A percentile compares a stretch with the other conserved stretches of the same genome.
Evolutionary conservation across 2,113 vertebrate species (phyloP).

Genomic region (Labrus mixtus): DNA sequence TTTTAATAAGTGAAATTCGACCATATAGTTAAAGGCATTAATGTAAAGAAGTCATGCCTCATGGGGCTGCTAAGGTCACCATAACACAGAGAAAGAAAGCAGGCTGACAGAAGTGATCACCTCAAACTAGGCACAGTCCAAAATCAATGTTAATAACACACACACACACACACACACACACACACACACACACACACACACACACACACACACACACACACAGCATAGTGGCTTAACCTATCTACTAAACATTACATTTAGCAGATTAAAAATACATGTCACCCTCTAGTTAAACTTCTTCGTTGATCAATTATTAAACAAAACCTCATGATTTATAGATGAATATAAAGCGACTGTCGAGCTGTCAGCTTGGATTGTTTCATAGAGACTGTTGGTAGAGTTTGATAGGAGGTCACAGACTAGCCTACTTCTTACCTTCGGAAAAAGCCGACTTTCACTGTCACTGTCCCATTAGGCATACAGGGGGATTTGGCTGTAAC

Average conservation of each 20-base stretch:
- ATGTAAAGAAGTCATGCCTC: too few relatives aligned
- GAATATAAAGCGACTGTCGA: slow-evolving; percentile 1
- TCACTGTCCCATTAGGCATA: slow-evolving; percentile 59
- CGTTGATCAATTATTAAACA: slow-evolving; percentile 41
- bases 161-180: background rate
- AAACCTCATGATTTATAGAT: slow-evolving; percentile 35
- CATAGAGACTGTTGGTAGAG: background rate
- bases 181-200: too few relatives aligned
- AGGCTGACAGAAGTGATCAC: background rate
- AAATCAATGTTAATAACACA: background rate
- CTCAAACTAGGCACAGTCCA: background rate
- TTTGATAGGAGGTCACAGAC: slow-evolving; percentile 10
- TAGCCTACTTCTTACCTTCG: slow-evolving; percentile 66
- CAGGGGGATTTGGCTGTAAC: slow-evolving; percentile 31
- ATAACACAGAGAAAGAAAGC: background rate
- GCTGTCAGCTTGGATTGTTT: slow-evolving; percentile 4
- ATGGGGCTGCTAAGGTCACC: too few relatives aligned
- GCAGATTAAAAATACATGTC: background rate
- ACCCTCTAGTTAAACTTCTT: slow-evolving; percentile 6
- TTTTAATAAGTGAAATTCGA: slow-evolving; percentile 27
- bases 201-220: background rate
- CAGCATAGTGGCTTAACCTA: background rate
- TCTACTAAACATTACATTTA: background rate
- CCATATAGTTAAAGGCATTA: background rate
- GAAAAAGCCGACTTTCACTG: slow-evolving; percentile 32